Percentiles rank a stretch among this genome's conserved stretches.
phyloP scores from a whole-genome alignment of 2,888 invertebrate genomes.

The Nomada lathburiana region DNA sequence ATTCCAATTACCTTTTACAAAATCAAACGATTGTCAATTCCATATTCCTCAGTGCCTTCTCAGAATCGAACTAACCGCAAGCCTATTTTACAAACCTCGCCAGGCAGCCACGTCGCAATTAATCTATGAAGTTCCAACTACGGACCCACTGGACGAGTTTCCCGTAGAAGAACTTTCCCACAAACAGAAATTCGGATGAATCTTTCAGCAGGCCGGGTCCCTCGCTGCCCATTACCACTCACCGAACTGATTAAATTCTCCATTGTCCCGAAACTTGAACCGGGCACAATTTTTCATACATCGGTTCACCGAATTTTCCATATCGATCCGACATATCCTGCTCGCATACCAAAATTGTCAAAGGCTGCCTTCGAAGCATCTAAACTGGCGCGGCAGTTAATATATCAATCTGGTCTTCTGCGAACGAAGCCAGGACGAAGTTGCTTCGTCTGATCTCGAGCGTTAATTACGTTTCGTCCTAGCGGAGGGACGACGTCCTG shows the following conservation, averaged over 20 bases:
- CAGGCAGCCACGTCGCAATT: slow-evolving; percentile 20
- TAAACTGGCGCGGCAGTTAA: slow-evolving; percentile 36
- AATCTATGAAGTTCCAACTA: slow-evolving; percentile 37
- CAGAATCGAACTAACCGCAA: no score
- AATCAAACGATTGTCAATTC: no score
- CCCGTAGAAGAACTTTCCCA: slow-evolving; percentile 14
- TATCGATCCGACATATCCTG: background rate
- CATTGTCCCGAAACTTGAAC: slow-evolving; percentile 43
- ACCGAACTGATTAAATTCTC: slow-evolving; percentile 64
- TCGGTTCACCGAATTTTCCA: background rate
- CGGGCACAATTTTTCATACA: background rate
- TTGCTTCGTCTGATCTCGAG: slow-evolving; percentile 49
- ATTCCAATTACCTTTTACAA: no score
- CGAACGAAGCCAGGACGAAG: slow-evolving; percentile 12
- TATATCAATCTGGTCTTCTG: slow-evolving; percentile 34
- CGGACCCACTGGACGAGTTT: slow-evolving; percentile 10
- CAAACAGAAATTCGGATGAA: slow-evolving; percentile 22
- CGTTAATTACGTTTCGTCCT: slow-evolving; percentile 63
- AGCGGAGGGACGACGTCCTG: slow-evolving; percentile 19
- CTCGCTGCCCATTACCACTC: slow-evolving; percentile 14
- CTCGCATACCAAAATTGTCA: no score
- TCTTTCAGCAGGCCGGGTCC: slow-evolving; percentile 11
- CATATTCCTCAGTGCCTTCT: no score
- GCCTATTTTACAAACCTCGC: background rate
- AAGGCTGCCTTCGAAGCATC: background rate